A percentile compares a stretch with the other conserved stretches of the same genome.
These are phyloP conservation scores for Pseudolaguvia tuberculata DNA, from an alignment of 2,113 vertebrate genomes.

Conservation along the genomic window DNA sequence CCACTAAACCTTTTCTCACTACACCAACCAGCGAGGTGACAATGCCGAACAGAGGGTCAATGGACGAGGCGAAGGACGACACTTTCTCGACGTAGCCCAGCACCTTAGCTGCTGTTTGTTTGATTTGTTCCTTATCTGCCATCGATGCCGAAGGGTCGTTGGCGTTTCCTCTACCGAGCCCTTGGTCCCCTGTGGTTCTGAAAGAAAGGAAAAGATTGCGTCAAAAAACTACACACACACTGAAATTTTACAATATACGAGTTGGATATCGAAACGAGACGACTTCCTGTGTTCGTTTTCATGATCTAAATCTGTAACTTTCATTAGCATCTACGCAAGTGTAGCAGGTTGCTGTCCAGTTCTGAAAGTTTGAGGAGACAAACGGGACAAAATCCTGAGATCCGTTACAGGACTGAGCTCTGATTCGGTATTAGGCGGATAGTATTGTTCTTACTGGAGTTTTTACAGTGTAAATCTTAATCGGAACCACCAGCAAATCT, in stretches of 20 bases:
- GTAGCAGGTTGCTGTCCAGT: constrained; percentile 50
- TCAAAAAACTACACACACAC: background rate
- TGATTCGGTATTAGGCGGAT: background rate
- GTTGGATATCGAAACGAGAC: background rate
- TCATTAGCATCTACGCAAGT: background rate
- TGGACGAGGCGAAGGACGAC: constrained; percentile 69
- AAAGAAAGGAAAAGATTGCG: constrained; percentile 3
- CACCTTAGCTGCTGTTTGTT: constrained; percentile 61
- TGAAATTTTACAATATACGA: background rate
- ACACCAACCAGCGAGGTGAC: constrained; percentile 70
- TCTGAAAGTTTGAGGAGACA: constrained; percentile 34
- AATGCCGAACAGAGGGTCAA: constrained; percentile 68
- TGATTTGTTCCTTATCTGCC: constrained; percentile 58
- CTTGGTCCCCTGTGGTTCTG: constrained; percentile 15
- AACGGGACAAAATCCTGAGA: background rate
- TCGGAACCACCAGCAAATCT: background rate
- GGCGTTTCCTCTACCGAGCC: constrained; percentile 2
- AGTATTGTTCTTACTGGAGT: background rate
- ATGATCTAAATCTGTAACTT: background rate
- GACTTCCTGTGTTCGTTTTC: background rate
- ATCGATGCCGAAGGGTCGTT: constrained; percentile 51
- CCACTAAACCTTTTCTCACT: constrained; percentile 60
- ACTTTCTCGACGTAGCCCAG: constrained; percentile 69
- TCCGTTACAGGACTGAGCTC: background rate
- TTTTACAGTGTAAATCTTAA: background rate